A percentile compares a stretch with the other conserved stretches of the same genome.
Conservation (phyloP, 23 tunicate genomes). For the Trididemnum miniatum region DNA sequence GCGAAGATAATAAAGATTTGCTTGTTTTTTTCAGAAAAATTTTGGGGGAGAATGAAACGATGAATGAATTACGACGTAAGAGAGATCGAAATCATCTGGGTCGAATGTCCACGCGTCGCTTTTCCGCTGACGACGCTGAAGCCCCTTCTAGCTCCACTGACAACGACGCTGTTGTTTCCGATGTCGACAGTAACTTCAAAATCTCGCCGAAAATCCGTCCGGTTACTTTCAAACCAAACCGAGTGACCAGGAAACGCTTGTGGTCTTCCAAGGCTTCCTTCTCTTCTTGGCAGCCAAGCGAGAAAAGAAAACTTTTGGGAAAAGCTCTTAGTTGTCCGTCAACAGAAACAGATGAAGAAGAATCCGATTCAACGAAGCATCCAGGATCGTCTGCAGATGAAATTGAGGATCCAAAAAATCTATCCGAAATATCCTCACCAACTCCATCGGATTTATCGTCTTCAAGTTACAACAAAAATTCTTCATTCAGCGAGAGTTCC, state of each 20-base stretch:
- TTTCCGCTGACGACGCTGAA: constrained; percentile 30
- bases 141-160: neutral
- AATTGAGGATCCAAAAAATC: neutral
- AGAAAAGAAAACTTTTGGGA: constrained; percentile 27
- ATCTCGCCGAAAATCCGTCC: constrained; percentile 25
- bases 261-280: constrained; percentile 53
- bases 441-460: neutral
- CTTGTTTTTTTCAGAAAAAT: too few relatives aligned
- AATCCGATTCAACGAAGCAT: neutral
- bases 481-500: neutral
- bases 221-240: neutral
- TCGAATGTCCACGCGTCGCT: constrained; percentile 2
- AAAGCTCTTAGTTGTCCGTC: constrained; percentile 41
- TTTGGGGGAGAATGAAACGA: neutral
- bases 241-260: constrained; percentile 23
- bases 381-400: neutral
- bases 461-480: neutral
- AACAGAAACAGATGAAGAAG: neutral
- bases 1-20: too few relatives aligned
- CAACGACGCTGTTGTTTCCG: constrained; percentile 28
- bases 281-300: neutral
- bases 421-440: neutral
- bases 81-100: neutral
- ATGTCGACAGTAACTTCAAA: constrained; percentile 16
- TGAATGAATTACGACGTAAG: neutral